A percentile compares a stretch with the other conserved stretches of the same genome.
Conservation (phyloP, 2,113 vertebrate species). For the Acrocephalus arundinaceus region DNA sequence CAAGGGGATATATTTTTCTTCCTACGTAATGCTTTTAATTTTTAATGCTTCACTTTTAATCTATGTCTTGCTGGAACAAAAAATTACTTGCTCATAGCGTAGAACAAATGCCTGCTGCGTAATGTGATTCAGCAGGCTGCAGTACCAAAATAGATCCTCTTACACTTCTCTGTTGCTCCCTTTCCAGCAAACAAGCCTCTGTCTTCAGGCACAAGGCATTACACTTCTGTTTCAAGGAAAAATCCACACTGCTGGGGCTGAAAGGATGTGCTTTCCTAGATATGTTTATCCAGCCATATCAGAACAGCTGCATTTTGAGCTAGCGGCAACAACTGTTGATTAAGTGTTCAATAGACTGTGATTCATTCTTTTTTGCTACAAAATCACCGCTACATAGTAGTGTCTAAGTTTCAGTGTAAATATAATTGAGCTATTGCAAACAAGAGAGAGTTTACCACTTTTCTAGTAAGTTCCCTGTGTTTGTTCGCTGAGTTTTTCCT, state of each 20-base stretch:
- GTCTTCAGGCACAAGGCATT: background rate
- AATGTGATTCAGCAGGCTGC: background rate
- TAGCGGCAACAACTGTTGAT: background rate
- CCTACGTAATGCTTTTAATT: background rate
- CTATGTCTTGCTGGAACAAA: background rate
- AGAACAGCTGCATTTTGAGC: background rate
- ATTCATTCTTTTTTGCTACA: background rate
- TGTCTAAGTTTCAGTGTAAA: background rate
- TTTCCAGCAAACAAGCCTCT: background rate
- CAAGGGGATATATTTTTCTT: background rate
- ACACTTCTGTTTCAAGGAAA: background rate
- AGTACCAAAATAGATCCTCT: background rate
- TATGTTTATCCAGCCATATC: background rate
- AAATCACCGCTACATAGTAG: too few relatives aligned
- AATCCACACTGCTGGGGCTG: background rate
- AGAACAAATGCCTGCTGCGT: background rate
- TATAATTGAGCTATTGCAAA: background rate
- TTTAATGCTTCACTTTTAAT: background rate
- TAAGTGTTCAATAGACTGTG: background rate
- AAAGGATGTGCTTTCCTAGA: background rate
- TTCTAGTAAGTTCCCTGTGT: background rate
- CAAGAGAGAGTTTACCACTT: background rate
- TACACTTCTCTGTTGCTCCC: background rate
- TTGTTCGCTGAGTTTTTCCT: background rate
- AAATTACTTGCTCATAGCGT: background rate